Evolutionary conservation across 2,888 invertebrate genomes (phyloP), one percentile per base, ranked within the genome.

Genomic region (Digitonthophagus gazella): DNA sequence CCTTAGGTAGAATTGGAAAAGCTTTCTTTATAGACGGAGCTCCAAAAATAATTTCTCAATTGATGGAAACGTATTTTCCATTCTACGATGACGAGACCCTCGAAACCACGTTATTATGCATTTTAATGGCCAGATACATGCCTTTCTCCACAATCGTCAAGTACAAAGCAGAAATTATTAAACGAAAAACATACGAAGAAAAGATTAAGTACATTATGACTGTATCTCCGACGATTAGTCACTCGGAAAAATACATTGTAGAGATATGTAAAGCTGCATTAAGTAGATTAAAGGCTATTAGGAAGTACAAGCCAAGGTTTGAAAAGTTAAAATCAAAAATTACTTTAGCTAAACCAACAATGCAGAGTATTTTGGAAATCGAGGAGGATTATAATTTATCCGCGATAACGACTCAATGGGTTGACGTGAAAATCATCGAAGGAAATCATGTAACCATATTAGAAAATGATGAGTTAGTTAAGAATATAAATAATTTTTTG

Each of bases 11-110:
- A 44, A 83, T 78, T 14, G 91, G 91, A 1, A 84, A 86, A 65
- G 77, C 92, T 1, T 84, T 91, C 76, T 86, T 95, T 15, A 84
- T 97, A 66, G 96, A 96, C 78, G 95, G 95, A 8, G 85, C 91
- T 0, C 92, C 91, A 0, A 86, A 88, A 57, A 87, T 88, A 78
- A 82, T 92, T 18, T 86, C 86, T 76, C 82, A 83, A 0, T 71
- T 88, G 0, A 75, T 84, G 0, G 79, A 83, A 0, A 80, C 84
- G 75, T 83, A 84, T 0, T 78, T 87, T 3, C 78, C 78, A 22
- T 79, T 80, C 22, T 82, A 82, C 67, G 83, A 81, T 67, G 85
- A 87, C 22, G 70, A 78, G 0, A 83, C 85, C 67, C 78, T 88
- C 0, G 85, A 90, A 74, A 86, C 85, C 75, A 84, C 81, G 69